Evolutionary conservation across 2,113 vertebrate genomes (phyloP), one percentile per base, ranked within the genome.

Genomic region (Scatophagus argus): DNA sequence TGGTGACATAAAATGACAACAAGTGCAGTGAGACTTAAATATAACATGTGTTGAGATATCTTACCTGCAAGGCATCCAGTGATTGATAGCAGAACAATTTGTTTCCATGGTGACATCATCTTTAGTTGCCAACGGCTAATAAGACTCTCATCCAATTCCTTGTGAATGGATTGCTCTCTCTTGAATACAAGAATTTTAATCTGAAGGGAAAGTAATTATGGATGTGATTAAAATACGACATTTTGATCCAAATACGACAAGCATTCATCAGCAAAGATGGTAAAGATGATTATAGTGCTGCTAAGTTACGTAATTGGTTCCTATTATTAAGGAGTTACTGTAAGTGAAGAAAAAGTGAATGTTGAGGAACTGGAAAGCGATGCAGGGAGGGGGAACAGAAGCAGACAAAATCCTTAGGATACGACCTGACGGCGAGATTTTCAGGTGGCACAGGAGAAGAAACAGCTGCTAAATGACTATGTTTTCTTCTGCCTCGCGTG

Each of bases 21-120:
- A 81, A 70, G 55, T 25, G 67, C 69, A 80, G 67, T 56, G 49
- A 62, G 65, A 88, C 73, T 77, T 46, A 83, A 89, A 87, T 81
- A 84, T 78, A 91, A 88, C 80, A 85, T 77, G 60, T 77, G 83
- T 84, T 84, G 82, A 91, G 82, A 89, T 76, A 87, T 89, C 89
- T 97, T 97, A 98, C 97, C 97, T 98, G 94, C 95, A 81, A 98
- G 93, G 94, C 96, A 97, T 95, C 95, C 95, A 85, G 95, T 88
- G 94, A 97, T 92, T 69, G 94, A 96, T 85, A 97, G 92, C 87
- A 98, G 96, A 93, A 98, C 85, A 94, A 97, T 91, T 91, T 93
- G 96, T 96, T 95, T 96, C 98, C 97, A 97, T 95, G 96, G 95
- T 89, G 97, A 97, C 96, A 94, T 93, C 97, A 98, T 99, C 95